Evolutionary conservation across 92 coral and sea anemone species (phyloP).

Genomic region (Anthopleura xanthogrammica): DNA sequence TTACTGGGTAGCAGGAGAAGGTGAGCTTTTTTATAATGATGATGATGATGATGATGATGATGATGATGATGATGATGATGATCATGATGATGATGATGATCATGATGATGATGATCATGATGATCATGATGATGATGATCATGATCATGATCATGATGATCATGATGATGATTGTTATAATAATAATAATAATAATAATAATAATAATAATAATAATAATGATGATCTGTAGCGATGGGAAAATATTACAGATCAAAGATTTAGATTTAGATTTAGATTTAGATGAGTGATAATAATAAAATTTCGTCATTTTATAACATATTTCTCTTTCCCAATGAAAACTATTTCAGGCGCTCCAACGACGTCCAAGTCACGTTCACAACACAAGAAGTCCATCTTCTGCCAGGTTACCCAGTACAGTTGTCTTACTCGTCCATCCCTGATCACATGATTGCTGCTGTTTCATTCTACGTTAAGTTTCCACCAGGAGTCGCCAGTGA

Average conservation of each 20-base stretch:
- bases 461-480: constrained; percentile 29
- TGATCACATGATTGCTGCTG: constrained; percentile 4
- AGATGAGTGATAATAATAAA: too few species aligned
- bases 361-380: neutral
- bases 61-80: neutral
- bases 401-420: constrained; percentile 35
- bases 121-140: too few species aligned
- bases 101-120: neutral
- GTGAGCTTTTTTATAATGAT: neutral
- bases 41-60: neutral
- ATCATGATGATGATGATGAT: neutral
- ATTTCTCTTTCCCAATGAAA: neutral
- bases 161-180: too few species aligned
- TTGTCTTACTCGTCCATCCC: constrained; percentile 18
- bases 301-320: too few species aligned
- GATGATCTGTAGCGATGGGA: too few species aligned
- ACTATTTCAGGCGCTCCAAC: neutral
- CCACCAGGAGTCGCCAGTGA: constrained; percentile 24
- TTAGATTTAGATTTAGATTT: too few species aligned
- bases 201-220: too few species aligned
- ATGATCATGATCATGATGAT: too few species aligned
- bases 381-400: constrained; percentile 23
- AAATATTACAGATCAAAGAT: too few species aligned
- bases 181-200: too few species aligned
- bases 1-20: neutral